These are phyloP conservation scores for Dicerorhinus sumatrensis DNA, from an alignment of 2,113 vertebrate species.

Conservation along the genomic window DNA sequence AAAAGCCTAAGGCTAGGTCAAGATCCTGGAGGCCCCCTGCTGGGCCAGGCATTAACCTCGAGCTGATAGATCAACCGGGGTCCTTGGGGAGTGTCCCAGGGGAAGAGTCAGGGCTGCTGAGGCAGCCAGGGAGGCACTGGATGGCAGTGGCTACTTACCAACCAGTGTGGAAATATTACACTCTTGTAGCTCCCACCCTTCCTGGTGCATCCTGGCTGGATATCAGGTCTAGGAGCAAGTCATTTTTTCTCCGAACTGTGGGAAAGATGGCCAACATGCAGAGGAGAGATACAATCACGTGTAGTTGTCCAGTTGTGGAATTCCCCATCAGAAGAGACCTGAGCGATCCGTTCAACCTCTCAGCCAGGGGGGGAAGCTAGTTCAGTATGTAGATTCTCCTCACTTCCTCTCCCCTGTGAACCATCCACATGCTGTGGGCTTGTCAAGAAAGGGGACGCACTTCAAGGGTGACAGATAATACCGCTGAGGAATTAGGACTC, in stretches of 20 bases:
- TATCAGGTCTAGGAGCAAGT: background rate
- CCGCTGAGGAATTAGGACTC: background rate
- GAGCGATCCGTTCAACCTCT: background rate
- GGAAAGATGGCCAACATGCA: background rate
- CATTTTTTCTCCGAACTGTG: background rate
- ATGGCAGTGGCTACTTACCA: background rate
- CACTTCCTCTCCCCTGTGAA: background rate
- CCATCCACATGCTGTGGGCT: background rate
- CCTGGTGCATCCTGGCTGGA: background rate
- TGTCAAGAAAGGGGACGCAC: background rate
- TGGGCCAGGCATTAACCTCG: background rate
- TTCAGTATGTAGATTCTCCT: background rate
- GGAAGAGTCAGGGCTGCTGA: too few relatives aligned
- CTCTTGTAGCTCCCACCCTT: background rate
- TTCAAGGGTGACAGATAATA: background rate
- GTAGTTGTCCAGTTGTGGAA: background rate
- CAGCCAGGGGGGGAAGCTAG: background rate
- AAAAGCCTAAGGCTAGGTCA: background rate
- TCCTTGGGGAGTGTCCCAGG: background rate
- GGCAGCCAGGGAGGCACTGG: rapidly evolving
- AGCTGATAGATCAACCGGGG: background rate
- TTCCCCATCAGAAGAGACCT: background rate
- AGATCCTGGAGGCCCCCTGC: background rate
- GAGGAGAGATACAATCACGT: background rate
- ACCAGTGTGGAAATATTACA: background rate